phyloP scores from a whole-genome alignment of 2,888 invertebrate genomes.

The Brachycybe producta region DNA sequence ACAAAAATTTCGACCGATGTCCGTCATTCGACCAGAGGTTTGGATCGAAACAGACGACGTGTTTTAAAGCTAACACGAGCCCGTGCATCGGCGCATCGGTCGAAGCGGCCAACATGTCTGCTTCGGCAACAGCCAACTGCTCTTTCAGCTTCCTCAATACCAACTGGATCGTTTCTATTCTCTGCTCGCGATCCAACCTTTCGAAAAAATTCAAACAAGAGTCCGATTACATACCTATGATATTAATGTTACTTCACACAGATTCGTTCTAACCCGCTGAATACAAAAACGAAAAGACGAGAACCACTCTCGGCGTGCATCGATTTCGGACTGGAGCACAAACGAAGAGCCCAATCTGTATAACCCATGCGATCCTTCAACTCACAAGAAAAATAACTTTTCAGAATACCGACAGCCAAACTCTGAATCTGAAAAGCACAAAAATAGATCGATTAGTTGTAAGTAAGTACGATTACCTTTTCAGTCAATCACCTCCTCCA shows the following conservation, averaged over 20 bases:
- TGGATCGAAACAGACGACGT: constrained; percentile 6
- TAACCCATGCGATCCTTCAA: background rate
- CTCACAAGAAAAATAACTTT: background rate
- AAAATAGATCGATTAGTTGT: background rate
- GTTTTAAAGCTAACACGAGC: constrained; percentile 18
- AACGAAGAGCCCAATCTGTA: background rate
- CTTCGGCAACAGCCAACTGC: constrained; percentile 31
- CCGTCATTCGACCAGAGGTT: background rate
- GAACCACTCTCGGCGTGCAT: constrained; percentile 7
- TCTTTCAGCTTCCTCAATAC: constrained; percentile 9
- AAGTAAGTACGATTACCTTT: background rate
- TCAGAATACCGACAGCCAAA: background rate
- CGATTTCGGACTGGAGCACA: constrained; percentile 12
- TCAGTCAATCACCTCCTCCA: constrained; percentile 5
- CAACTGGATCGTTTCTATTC: background rate
- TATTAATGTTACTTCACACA: background rate
- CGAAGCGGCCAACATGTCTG: constrained; percentile 35
- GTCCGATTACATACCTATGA: background rate
- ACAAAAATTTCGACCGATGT: background rate
- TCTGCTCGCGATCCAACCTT: background rate
- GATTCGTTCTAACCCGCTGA: constrained; percentile 1
- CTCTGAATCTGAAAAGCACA: background rate
- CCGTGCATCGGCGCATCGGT: constrained; percentile 38
- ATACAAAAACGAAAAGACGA: background rate
- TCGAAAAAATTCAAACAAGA: background rate